A percentile compares a stretch with the other conserved stretches of the same genome.
phyloP scores from a whole-genome alignment of 2,113 vertebrate species.

The Pitta sordida region DNA sequence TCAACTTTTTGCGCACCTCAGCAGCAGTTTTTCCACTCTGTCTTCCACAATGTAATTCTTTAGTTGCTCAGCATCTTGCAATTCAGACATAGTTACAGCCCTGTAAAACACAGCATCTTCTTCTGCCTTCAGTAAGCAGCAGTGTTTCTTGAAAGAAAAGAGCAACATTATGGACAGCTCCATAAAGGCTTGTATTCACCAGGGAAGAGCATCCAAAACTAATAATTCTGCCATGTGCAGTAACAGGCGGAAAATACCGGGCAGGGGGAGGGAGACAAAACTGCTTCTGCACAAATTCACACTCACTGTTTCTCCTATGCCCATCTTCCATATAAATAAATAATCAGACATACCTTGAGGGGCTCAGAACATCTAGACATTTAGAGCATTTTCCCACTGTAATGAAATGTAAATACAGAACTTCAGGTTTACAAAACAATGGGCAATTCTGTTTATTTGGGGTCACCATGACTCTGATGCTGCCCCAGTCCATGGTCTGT shows the following conservation, averaged over 20 bases:
- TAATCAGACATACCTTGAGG: neutral
- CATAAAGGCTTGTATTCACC: neutral
- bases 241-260: neutral
- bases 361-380: rapidly evolving
- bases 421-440: neutral
- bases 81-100: neutral
- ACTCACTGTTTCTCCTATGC: neutral
- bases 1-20: neutral
- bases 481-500: rapidly evolving
- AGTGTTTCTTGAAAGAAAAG: neutral
- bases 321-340: neutral
- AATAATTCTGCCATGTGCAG: neutral
- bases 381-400: neutral
- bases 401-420: neutral
- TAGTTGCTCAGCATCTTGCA: neutral
- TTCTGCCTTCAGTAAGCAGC: neutral
- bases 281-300: neutral
- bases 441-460: neutral
- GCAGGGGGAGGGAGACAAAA: neutral
- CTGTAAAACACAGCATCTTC: neutral
- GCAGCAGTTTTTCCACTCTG: neutral
- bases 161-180: neutral
- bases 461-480: neutral
- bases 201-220: neutral
- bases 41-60: neutral